These are phyloP conservation scores for Rhabdomys dilectus DNA, from an alignment of 2,113 vertebrate species.

Conservation along the genomic window DNA sequence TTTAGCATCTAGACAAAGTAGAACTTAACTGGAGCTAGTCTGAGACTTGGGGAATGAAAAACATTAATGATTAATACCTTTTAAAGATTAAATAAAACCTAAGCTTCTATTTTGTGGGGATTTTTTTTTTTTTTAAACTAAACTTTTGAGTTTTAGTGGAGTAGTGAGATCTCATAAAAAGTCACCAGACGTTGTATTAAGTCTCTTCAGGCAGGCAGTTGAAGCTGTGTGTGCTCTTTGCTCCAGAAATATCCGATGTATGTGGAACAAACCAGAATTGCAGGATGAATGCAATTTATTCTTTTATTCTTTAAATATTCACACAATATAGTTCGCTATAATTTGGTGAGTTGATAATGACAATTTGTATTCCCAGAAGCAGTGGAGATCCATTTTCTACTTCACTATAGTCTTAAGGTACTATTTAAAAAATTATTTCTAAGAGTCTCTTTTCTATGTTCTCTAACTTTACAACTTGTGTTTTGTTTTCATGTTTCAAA, in stretches of 20 bases:
- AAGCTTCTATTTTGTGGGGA: not conserved
- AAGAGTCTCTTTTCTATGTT: not conserved
- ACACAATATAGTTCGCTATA: conserved; percentile 2
- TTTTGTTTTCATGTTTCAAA: conserved; percentile 56
- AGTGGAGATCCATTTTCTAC: conserved; percentile 9
- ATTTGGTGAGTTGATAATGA: not conserved
- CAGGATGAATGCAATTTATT: conserved; percentile 23
- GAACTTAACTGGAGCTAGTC: not conserved
- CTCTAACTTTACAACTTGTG: conserved; percentile 47
- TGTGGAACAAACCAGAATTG: conserved; percentile 26
- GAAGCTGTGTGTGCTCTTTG: not conserved
- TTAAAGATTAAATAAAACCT: conserved; percentile 21
- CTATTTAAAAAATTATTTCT: conserved; percentile 50
- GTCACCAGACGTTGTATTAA: conserved; percentile 5
- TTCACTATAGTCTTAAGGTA: conserved; percentile 16
- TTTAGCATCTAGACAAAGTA: not conserved
- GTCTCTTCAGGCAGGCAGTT: not conserved
- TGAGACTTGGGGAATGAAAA: conserved; percentile 34
- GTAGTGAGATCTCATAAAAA: not conserved
- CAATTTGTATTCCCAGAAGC: not conserved
- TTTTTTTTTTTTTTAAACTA: conserved; percentile 29
- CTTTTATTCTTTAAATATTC: conserved; percentile 50
- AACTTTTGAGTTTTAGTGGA: not conserved
- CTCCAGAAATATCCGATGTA: not conserved
- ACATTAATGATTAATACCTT: not conserved